These are phyloP conservation scores for Aspidoscelis tigris DNA, from an alignment of 2,113 vertebrate genomes.

Conservation along the genomic window DNA sequence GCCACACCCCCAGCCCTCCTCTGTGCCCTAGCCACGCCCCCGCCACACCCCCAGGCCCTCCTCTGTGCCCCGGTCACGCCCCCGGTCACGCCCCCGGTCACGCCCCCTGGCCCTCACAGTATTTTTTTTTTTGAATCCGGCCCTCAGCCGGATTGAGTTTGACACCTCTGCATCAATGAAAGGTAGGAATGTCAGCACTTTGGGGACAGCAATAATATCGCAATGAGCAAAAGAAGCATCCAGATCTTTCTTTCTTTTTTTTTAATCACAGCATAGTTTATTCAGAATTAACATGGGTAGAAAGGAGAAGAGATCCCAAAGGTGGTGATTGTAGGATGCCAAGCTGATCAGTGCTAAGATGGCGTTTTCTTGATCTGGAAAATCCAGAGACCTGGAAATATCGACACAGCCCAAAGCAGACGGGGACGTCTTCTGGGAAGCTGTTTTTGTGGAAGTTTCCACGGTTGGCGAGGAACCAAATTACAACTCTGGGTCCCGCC, in stretches of 20 bases:
- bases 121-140: too few relatives aligned
- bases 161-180: neutral
- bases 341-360: neutral
- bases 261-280: conserved; percentile 3
- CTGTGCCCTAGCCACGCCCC: too few relatives aligned
- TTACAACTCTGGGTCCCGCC: too few relatives aligned
- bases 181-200: neutral
- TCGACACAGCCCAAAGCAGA: neutral
- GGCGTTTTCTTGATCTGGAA: neutral
- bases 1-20: too few relatives aligned
- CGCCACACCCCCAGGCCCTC: too few relatives aligned
- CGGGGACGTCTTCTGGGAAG: neutral
- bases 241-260: neutral
- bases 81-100: too few relatives aligned
- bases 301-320: neutral
- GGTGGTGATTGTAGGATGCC: neutral
- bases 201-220: neutral
- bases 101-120: too few relatives aligned
- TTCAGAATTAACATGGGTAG: neutral
- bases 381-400: neutral
- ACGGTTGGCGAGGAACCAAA: neutral
- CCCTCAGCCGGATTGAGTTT: too few relatives aligned
- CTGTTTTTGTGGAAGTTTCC: too few relatives aligned
- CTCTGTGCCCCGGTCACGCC: too few relatives aligned
- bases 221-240: neutral